Evolutionary conservation across 2,888 invertebrate genomes (phyloP).

Genomic region (Ctena decussata): DNA sequence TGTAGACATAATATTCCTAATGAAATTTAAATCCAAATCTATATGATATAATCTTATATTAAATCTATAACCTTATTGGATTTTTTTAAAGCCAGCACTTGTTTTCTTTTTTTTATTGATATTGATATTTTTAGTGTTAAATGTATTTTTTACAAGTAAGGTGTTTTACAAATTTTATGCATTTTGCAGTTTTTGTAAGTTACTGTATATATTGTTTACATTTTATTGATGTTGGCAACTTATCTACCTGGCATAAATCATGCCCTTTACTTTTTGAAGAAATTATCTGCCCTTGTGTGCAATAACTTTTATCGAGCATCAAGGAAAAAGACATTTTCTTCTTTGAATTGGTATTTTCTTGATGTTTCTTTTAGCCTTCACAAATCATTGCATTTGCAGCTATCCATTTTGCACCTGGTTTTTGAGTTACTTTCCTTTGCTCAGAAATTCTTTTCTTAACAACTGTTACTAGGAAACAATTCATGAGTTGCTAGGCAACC

Average conservation of each 20-base stretch:
- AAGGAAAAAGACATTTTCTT: not conserved
- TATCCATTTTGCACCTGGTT: conserved; percentile 8
- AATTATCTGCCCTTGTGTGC: conserved; percentile 13
- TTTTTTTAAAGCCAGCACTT: not conserved
- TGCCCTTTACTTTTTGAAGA: conserved; percentile 9
- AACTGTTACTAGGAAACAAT: not conserved
- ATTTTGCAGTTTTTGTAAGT: conserved; percentile 14
- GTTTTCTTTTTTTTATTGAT: conserved; percentile 3
- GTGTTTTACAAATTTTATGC: conserved; percentile 16
- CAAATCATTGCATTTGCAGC: not conserved
- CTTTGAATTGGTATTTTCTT: not conserved
- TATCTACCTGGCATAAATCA: not conserved
- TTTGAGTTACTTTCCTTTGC: not conserved
- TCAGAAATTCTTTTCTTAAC: not conserved
- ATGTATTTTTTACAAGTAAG: not conserved
- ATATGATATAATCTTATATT: no score
- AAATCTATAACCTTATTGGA: conserved; percentile 6
- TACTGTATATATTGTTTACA: conserved; percentile 8
- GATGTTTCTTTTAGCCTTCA: not conserved
- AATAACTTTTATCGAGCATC: not conserved
- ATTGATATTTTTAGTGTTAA: conserved; percentile 3
- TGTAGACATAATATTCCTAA: conserved; percentile 3
- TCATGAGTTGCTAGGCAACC: not conserved
- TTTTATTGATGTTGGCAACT: conserved; percentile 7
- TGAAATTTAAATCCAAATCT: conserved; percentile 6